A percentile compares a stretch with the other conserved stretches of the same genome.
Evolutionary conservation across 1,140 invertebrate species (phyloP).

Genomic region (Drosophila sechellia): DNA sequence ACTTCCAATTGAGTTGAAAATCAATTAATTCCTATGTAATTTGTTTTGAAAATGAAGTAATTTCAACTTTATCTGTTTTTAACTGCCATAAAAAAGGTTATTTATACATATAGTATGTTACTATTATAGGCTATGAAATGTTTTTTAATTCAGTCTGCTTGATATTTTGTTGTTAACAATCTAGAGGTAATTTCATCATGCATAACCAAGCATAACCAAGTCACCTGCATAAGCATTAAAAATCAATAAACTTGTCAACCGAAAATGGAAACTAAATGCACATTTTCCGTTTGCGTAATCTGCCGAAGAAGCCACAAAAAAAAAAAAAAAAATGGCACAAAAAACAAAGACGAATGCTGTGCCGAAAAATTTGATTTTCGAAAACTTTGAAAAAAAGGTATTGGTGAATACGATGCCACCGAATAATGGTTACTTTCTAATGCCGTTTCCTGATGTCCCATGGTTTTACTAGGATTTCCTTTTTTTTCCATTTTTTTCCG

Average conservation of each 20-base stretch:
- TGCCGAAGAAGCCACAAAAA: slow-evolving; percentile 25
- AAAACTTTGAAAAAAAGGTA: not conserved
- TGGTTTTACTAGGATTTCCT: slow-evolving; percentile 60
- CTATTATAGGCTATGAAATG: too few species aligned
- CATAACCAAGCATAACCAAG: not conserved
- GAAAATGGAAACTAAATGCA: slow-evolving; percentile 24
- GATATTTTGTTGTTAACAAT: too few species aligned
- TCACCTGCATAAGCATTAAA: slow-evolving; percentile 11
- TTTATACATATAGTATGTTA: too few species aligned
- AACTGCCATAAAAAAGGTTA: too few species aligned
- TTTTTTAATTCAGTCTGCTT: too few species aligned
- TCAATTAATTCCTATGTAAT: too few species aligned
- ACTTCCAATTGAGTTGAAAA: too few species aligned
- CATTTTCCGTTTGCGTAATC: slow-evolving; percentile 42
- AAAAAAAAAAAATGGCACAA: slow-evolving; percentile 11
- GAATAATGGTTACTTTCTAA: slow-evolving; percentile 54
- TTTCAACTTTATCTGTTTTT: too few species aligned
- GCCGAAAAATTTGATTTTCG: slow-evolving; percentile 18
- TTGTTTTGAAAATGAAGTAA: too few species aligned
- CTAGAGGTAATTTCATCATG: not conserved
- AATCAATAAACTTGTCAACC: slow-evolving; percentile 33
- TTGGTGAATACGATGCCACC: slow-evolving; percentile 11
- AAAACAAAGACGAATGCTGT: slow-evolving; percentile 27
- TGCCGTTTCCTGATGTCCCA: slow-evolving; percentile 47
- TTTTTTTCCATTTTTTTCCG: slow-evolving; percentile 7